A percentile compares a stretch with the other conserved stretches of the same genome.
Evolutionary conservation across 1,140 invertebrate genomes (phyloP).

Genomic region (Tribolium madens): DNA sequence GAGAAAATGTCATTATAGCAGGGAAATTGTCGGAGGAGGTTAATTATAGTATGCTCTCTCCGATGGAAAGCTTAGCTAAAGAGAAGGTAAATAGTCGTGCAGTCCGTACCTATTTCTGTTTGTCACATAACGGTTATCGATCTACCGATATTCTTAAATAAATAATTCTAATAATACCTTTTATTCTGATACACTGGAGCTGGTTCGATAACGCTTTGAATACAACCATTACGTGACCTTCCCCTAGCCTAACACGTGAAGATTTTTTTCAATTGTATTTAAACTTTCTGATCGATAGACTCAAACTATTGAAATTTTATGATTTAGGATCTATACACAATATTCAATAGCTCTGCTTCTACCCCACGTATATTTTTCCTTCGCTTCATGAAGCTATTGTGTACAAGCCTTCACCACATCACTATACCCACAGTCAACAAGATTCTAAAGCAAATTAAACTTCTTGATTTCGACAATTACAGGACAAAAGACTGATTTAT

Average conservation of each 20-base stretch:
- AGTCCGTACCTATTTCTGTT: neutral
- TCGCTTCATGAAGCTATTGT: constrained; percentile 23
- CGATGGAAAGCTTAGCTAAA: constrained; percentile 72
- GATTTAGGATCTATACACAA: constrained; percentile 19
- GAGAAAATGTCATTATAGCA: constrained; percentile 88
- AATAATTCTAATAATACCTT: constrained; percentile 38
- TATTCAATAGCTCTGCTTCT: constrained; percentile 15
- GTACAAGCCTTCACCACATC: neutral
- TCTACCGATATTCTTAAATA: constrained; percentile 16
- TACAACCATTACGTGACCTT: constrained; percentile 1
- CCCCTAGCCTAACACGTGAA: neutral
- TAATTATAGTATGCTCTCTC: constrained; percentile 69
- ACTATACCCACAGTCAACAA: constrained; percentile 10
- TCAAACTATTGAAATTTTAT: constrained; percentile 12
- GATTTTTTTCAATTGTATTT: neutral
- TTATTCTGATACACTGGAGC: neutral
- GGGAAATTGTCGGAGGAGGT: constrained; percentile 80
- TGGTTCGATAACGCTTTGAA: constrained; percentile 16
- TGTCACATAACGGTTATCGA: constrained; percentile 27
- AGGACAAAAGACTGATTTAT: constrained; percentile 22
- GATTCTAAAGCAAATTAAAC: constrained; percentile 13
- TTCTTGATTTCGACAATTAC: constrained; percentile 30
- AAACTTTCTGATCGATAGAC: neutral
- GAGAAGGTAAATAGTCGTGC: constrained; percentile 75
- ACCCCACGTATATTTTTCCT: constrained; percentile 21